Percentiles rank a stretch among this genome's conserved stretches.
phyloP scores from a whole-genome alignment of 2,113 vertebrate genomes.

The Pelecanoides urinatrix region DNA sequence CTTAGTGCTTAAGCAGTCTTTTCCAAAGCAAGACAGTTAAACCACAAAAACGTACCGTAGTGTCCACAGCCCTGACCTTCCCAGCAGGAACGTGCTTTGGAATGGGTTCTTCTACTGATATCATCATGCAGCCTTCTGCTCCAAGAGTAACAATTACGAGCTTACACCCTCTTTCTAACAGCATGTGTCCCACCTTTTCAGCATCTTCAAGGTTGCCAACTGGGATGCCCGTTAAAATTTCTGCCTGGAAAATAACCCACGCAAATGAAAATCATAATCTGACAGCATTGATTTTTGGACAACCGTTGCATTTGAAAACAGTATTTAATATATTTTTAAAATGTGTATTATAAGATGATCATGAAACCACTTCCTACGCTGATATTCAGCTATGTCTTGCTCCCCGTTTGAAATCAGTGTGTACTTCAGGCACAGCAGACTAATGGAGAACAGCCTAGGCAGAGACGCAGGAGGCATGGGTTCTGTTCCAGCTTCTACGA shows the following conservation, averaged over 20 bases:
- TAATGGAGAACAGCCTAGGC: background rate
- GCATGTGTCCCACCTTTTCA: slow-evolving; percentile 71
- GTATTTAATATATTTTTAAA: background rate
- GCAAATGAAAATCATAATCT: slow-evolving; percentile 34
- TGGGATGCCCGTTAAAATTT: slow-evolving; percentile 83
- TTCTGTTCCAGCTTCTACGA: background rate
- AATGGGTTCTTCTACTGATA: slow-evolving; percentile 72
- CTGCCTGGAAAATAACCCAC: slow-evolving; percentile 81
- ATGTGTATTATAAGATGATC: background rate
- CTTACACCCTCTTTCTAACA: slow-evolving; percentile 84
- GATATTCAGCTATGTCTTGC: background rate
- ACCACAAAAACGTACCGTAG: slow-evolving; percentile 84
- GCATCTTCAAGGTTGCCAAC: slow-evolving; percentile 81
- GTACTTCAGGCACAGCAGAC: background rate
- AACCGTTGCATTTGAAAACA: slow-evolving; percentile 16
- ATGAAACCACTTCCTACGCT: slow-evolving; percentile 12
- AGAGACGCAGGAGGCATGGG: background rate
- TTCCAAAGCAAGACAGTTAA: slow-evolving; percentile 57
- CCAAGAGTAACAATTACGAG: slow-evolving; percentile 88
- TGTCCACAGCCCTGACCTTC: slow-evolving; percentile 84
- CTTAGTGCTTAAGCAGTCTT: slow-evolving; percentile 46
- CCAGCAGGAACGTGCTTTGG: slow-evolving; percentile 81
- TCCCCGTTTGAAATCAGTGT: background rate
- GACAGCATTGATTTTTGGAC: slow-evolving; percentile 36
- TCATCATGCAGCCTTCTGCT: slow-evolving; percentile 86